Evolutionary conservation across 2,113 vertebrate genomes (phyloP), one percentile per base, ranked within the genome.

Genomic region (Alosa alosa): DNA sequence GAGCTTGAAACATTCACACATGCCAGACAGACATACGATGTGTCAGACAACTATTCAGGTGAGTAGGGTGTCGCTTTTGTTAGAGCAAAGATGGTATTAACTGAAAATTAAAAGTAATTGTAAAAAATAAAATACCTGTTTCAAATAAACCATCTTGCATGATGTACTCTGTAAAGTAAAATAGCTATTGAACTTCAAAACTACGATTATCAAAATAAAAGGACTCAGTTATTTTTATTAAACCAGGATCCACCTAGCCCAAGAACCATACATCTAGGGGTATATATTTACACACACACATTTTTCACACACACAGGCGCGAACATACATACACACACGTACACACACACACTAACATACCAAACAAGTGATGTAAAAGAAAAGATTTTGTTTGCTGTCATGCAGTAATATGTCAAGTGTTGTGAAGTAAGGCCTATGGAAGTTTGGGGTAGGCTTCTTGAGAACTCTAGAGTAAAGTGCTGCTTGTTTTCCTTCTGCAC

Each of bases 291-390:
- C 9, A n/a, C n/a, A n/a, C n/a, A n/a, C n/a, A n/a, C n/a, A n/a
- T n/a, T n/a, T n/a, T 31, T 31, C 31, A 31, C 22, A 31, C 85
- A 86, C 41, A 78, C 46, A 75, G 31, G 31, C 31, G 31, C 31
- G 31, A 31, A 0, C 46, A 41, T 83, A 68, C 68, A 25, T 36
- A 50, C 83, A 44, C 81, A 84, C 60, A 50, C 31, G 4, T 44
- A 72, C 75, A 49, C 47, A 85, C 84, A 57, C 85, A 84, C 68
- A 78, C 82, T n/a, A 10, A 64, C 81, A 68, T 68, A 68, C 64
- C 64, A 72, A 72, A 72, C n/a, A 72, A 31, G 64, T 72, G 64
- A 72, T 72, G 64, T 36, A 31, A 72, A 72, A 72, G 1, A 72
- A 72, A 9, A 72, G 64, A 72, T 2, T 11, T 72, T 72, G 64